A percentile compares a stretch with the other conserved stretches of the same genome.
Conservation (phyloP, 1,140 invertebrate genomes). For the Zelostemma sp. region DNA sequence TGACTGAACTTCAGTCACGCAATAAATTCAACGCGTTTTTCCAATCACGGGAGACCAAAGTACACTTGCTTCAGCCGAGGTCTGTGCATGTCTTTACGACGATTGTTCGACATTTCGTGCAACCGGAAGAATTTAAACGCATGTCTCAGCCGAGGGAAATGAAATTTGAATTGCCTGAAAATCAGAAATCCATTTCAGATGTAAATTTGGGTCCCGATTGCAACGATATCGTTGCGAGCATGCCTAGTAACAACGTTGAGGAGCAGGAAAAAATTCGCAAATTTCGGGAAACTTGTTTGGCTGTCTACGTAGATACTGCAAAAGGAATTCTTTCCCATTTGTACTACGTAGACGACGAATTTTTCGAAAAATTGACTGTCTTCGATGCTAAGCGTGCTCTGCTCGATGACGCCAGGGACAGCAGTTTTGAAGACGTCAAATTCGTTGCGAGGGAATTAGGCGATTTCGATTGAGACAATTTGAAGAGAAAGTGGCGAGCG, state of each 20-base stretch:
- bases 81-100: background rate
- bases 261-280: background rate
- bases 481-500: conserved; percentile 5
- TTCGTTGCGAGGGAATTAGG: background rate
- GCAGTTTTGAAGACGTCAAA: conserved; percentile 3
- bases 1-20: too few species aligned
- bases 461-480: background rate
- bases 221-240: background rate
- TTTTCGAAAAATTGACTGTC: conserved; percentile 4
- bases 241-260: background rate
- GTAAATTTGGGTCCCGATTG: conserved; percentile 3
- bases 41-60: conserved; percentile 6
- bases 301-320: background rate
- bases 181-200: background rate
- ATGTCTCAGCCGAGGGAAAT: background rate
- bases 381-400: background rate
- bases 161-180: background rate
- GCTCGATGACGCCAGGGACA: background rate
- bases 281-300: background rate
- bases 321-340: background rate
- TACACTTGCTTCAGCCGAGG: background rate
- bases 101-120: background rate
- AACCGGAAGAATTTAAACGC: background rate
- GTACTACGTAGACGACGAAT: conserved; percentile 1
- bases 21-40: conserved; percentile 13